Evolutionary conservation across 2,113 vertebrate genomes (phyloP).

Genomic region (Ploceus nigricollis): DNA sequence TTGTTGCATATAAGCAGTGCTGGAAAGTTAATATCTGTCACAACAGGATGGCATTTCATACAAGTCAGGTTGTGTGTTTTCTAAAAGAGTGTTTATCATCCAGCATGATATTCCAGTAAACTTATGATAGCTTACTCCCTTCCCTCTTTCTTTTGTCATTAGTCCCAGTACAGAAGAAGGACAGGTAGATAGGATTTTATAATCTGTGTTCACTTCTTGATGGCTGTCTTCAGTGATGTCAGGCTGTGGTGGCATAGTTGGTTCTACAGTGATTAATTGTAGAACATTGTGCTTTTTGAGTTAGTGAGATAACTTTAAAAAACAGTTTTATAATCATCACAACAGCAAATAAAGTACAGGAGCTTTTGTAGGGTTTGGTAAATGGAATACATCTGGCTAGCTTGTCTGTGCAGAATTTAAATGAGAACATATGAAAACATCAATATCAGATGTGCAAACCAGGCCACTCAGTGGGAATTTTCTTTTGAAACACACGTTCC

Average conservation of each 20-base stretch:
- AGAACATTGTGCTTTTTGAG: not conserved
- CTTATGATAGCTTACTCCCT: rapidly evolving
- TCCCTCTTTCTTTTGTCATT: not conserved
- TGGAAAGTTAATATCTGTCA: not conserved
- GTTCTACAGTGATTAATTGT: not conserved
- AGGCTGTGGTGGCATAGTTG: not conserved
- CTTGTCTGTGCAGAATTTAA: not conserved
- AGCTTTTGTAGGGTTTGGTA: not conserved
- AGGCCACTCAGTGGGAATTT: not conserved
- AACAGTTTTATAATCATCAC: not conserved
- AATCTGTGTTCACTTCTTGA: not conserved
- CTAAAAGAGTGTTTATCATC: not conserved
- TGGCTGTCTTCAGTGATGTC: not conserved
- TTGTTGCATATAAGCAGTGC: not conserved
- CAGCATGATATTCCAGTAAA: not conserved
- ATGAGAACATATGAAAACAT: not conserved
- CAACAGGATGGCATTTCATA: not conserved
- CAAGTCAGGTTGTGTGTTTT: not conserved
- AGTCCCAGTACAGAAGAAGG: not conserved
- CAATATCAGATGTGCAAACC: not conserved
- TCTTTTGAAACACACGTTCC: not conserved
- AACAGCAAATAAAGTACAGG: not conserved
- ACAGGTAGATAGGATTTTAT: not conserved
- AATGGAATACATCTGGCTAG: not conserved
- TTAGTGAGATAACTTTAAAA: not conserved